Percentiles rank a stretch among this genome's conserved stretches.
Evolutionary conservation across 2,113 vertebrate species (phyloP).

Genomic region (Pseudonaja textilis): DNA sequence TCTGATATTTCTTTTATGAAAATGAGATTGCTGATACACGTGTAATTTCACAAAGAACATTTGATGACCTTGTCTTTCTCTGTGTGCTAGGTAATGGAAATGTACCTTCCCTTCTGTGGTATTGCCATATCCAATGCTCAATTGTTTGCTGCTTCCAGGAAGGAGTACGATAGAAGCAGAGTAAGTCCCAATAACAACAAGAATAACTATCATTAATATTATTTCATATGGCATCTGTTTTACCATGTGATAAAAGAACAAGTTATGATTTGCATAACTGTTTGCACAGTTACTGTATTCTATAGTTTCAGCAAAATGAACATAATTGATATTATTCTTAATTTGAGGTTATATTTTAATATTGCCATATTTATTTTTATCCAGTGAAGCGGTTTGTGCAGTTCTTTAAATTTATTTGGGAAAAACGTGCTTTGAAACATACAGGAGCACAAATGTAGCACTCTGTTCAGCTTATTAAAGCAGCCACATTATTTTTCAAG

Average conservation of each 20-base stretch:
- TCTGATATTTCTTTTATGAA: background rate
- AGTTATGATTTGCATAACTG: constrained; percentile 7
- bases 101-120: constrained; percentile 98
- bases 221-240: background rate
- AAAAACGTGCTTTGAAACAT: background rate
- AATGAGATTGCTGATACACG: background rate
- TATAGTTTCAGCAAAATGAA: background rate
- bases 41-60: background rate
- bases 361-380: constrained; percentile 7
- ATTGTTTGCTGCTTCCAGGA: constrained; percentile 94
- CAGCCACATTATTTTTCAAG: background rate
- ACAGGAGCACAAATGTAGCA: background rate
- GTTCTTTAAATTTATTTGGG: background rate
- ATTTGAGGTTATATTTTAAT: constrained; percentile 29
- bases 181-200: constrained; percentile 72
- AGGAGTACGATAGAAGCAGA: constrained; percentile 97
- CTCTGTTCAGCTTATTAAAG: background rate
- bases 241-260: constrained; percentile 16
- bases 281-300: background rate
- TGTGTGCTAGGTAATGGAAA: constrained; percentile 91
- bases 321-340: background rate
- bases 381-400: background rate
- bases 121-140: constrained; percentile 98
- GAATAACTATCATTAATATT: background rate
- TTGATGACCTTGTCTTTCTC: constrained; percentile 38